Percentiles rank a stretch among this genome's conserved stretches.
Evolutionary conservation across 2,113 vertebrate genomes (phyloP).

Genomic region (Porphyrio hochstetteri): DNA sequence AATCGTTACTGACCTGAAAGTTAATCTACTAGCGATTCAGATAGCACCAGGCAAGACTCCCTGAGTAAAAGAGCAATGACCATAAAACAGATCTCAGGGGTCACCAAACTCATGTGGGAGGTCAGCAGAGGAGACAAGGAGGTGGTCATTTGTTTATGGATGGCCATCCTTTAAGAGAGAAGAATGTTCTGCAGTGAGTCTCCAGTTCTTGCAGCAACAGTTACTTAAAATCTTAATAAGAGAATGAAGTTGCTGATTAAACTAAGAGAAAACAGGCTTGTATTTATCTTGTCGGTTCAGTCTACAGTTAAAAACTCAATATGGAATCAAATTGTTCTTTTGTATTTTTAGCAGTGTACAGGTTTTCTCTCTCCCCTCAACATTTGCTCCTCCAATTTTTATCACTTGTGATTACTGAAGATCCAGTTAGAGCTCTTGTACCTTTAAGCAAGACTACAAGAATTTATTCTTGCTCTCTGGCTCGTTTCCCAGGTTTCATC

Average conservation of each 20-base stretch:
- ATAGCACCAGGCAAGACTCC: background rate
- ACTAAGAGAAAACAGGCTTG: background rate
- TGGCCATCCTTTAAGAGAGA: background rate
- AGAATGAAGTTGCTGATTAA: background rate
- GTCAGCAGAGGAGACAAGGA: background rate
- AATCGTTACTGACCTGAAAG: background rate
- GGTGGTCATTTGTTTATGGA: background rate
- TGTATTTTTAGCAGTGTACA: background rate
- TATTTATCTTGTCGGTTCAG: background rate
- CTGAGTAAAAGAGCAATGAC: background rate
- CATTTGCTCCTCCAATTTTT: background rate
- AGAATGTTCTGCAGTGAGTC: background rate
- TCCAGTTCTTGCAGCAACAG: background rate
- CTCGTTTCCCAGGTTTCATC: background rate
- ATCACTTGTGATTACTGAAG: background rate
- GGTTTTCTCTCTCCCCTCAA: background rate
- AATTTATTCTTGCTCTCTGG: background rate
- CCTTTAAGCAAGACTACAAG: background rate
- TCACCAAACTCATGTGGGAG: background rate
- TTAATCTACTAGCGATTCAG: background rate
- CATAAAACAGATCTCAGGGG: slow-evolving; percentile 24
- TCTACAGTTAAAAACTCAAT: background rate
- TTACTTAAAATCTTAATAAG: background rate
- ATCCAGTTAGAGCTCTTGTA: background rate
- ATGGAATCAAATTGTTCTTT: background rate